Base-by-base conservation (phyloP, 2,113 vertebrate genomes). In the Oenanthe melanoleuca region DNA sequence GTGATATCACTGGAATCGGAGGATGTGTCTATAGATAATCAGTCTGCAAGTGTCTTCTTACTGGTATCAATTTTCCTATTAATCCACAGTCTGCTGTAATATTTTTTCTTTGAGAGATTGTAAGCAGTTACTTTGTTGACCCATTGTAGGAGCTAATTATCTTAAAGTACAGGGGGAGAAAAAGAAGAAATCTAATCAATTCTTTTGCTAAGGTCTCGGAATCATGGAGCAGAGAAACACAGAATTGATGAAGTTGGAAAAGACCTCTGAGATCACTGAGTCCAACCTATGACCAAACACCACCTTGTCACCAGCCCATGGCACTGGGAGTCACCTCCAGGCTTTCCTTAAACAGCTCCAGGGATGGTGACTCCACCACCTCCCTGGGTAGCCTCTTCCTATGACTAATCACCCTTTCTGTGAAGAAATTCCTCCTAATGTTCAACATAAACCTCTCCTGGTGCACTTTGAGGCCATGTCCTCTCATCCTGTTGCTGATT, bases 401-500 rank as follows among this genome's bases (percentile, higher is more conserved):
- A 18, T 6, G 26, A 52, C 14, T 26, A 31, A 22, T 50, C 8
- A 66, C 4, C 13, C 17, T 8, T 44, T 37, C 31, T 42, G 17
- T 22, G 31, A 59, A 44, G 26, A 59, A 86, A 33, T 59, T 59
- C 44, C 12, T 59, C 17, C 37, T 4, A 2, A 0, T 34, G 21
- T 34, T 15, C 21, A 21, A 1, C 2, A 5, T 20, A 49, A 85
- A 42, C 70, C 26, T 66, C 11, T 0, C 13, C 44, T 50, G 44
- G 6, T 31, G 13, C 20, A 18, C 5, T 11, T 12, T 2, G 37
- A 67, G 63, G 7, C 61, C 53, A 1, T 12, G 44, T 44, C 37
- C 17, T 37, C 61, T 67, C 6, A 1, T n/a, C n/a, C n/a, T n/a
- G n/a, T 9, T 1, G 0, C 26, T 26, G 37, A 6, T 14, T 6